Percentiles rank a stretch among this genome's conserved stretches.
phyloP scores from a whole-genome alignment of 2,888 invertebrate species.

The Cryptus viduatorius region DNA sequence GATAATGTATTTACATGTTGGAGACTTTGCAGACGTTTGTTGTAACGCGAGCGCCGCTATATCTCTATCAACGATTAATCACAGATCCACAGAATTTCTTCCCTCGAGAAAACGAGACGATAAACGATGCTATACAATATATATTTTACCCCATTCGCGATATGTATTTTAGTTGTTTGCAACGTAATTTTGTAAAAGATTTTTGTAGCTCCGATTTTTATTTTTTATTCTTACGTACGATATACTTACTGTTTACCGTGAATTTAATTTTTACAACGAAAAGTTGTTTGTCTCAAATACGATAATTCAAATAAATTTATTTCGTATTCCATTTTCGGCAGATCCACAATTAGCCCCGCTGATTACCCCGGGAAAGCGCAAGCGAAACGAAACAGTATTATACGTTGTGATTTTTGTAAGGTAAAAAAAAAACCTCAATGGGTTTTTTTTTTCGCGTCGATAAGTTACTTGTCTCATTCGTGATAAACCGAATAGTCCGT shows the following conservation, averaged over 20 bases:
- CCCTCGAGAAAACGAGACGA: background rate
- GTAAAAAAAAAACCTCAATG: constrained; percentile 1
- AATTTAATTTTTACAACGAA: background rate
- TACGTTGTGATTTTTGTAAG: constrained; percentile 75
- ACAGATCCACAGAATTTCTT: background rate
- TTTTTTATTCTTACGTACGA: background rate
- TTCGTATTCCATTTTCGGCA: background rate
- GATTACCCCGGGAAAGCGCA: constrained; percentile 18
- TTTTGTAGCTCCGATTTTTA: background rate
- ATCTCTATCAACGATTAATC: constrained; percentile 54
- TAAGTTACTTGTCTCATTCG: constrained; percentile 25
- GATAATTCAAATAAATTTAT: constrained; percentile 11
- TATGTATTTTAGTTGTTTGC: background rate
- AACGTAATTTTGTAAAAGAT: background rate
- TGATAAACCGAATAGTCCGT: constrained; percentile 16
- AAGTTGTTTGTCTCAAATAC: background rate
- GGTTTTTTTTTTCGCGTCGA: constrained; percentile 7
- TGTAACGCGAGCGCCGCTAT: constrained; percentile 71
- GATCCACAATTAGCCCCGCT: constrained; percentile 1
- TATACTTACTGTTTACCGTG: background rate
- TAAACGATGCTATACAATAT: background rate
- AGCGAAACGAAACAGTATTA: constrained; percentile 78
- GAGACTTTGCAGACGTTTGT: constrained; percentile 71
- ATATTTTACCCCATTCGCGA: background rate
- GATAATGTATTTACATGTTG: constrained; percentile 38